Evolutionary conservation across 1,140 invertebrate species (phyloP).

Genomic region (Micrasema minimum): DNA sequence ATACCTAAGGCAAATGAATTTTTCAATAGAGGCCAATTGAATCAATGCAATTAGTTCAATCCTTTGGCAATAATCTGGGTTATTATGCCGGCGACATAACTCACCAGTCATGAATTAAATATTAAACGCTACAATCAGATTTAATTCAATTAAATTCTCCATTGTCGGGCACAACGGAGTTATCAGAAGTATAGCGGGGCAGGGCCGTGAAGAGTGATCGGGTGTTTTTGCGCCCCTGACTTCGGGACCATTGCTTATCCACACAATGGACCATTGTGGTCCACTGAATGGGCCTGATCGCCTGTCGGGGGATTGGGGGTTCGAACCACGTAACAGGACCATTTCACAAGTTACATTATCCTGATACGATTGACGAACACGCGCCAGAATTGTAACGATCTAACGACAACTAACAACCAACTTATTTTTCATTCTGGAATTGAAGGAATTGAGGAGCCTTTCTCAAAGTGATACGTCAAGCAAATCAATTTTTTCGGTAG

Average conservation of each 20-base stretch:
- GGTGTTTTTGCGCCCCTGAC: conserved; percentile 52
- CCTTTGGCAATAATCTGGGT: not conserved
- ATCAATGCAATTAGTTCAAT: no score
- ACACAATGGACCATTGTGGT: conserved; percentile 52
- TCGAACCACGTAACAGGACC: conserved; percentile 40
- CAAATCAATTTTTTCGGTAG: no score
- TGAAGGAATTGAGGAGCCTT: no score
- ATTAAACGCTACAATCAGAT: conserved; percentile 13
- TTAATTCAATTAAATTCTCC: conserved; percentile 28
- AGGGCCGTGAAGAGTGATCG: conserved; percentile 46
- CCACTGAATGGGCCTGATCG: conserved; percentile 47
- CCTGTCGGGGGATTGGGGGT: conserved; percentile 35
- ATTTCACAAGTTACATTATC: conserved; percentile 31
- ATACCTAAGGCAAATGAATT: no score
- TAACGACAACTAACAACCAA: no score
- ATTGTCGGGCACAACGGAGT: conserved; percentile 11
- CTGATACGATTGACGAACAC: conserved; percentile 15
- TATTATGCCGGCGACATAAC: conserved; percentile 16
- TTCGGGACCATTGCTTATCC: conserved; percentile 49
- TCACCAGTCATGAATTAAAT: conserved; percentile 17
- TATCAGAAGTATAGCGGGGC: conserved; percentile 12
- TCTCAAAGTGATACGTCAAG: no score
- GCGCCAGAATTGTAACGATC: conserved; percentile 9
- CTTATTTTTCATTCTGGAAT: no score
- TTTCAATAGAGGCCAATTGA: no score